These are phyloP conservation scores for Hylaeus volcanicus DNA, from an alignment of 1,140 invertebrate genomes.

Conservation along the genomic window DNA sequence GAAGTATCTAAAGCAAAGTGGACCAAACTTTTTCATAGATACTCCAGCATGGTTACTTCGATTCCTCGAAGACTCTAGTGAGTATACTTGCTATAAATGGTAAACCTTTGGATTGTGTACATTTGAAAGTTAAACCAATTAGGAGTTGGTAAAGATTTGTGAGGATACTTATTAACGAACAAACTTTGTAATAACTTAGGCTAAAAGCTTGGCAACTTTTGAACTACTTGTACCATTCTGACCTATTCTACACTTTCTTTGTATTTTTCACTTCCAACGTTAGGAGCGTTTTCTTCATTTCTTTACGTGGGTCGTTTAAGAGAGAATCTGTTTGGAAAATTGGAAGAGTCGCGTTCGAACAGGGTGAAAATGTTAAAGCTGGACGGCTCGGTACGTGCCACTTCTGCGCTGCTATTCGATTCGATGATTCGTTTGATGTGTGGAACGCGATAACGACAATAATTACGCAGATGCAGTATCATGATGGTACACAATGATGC, in stretches of 20 bases:
- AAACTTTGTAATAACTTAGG: no score
- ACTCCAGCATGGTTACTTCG: not conserved
- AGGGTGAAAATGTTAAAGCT: not conserved
- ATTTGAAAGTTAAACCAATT: no score
- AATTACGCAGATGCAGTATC: slow-evolving; percentile 34
- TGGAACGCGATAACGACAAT: slow-evolving; percentile 24
- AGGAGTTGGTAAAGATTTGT: no score
- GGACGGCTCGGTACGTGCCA: not conserved
- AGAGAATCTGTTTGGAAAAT: not conserved
- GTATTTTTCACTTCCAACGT: no score
- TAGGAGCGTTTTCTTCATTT: no score
- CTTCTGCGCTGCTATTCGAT: slow-evolving; percentile 5
- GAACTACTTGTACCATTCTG: not conserved
- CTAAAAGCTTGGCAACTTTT: no score
- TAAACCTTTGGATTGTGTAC: no score
- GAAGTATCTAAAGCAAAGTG: no score
- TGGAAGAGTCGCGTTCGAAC: not conserved
- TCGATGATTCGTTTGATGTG: not conserved
- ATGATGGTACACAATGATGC: slow-evolving; percentile 43
- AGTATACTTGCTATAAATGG: no score
- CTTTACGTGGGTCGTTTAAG: not conserved
- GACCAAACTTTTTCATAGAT: no score
- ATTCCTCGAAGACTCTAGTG: no score
- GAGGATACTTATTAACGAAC: no score
- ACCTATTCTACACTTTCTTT: not conserved